A percentile compares a stretch with the other conserved stretches of the same genome.
Evolutionary conservation across 2,888 invertebrate genomes (phyloP).

Genomic region (Trachelus troglodyta): DNA sequence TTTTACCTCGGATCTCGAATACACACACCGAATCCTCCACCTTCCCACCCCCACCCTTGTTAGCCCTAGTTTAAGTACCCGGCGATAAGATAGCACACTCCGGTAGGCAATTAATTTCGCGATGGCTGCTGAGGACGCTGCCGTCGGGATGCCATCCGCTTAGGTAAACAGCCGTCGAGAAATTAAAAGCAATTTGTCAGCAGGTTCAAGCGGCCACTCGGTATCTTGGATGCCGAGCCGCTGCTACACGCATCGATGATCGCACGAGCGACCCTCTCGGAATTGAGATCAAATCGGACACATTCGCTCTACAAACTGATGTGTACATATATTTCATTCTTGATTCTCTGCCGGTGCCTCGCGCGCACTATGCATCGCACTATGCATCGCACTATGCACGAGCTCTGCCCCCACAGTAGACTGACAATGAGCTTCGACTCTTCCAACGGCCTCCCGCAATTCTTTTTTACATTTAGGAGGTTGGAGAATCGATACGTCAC

Average conservation of each 20-base stretch:
- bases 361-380: too few relatives aligned
- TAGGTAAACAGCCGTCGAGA: conserved; percentile 63
- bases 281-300: too few relatives aligned
- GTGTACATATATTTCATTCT: too few relatives aligned
- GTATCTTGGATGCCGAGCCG: conserved; percentile 14
- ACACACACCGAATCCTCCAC: too few relatives aligned
- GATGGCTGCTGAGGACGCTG: conserved; percentile 34
- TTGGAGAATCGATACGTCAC: conserved; percentile 11
- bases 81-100: conserved; percentile 63
- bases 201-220: conserved; percentile 25
- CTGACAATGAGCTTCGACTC: too few relatives aligned
- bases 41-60: not conserved
- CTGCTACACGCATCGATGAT: conserved; percentile 2
- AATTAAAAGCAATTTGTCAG: conserved; percentile 67
- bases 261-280: conserved; percentile 1
- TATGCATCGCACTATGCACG: too few relatives aligned
- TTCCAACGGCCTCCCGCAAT: too few relatives aligned
- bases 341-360: too few relatives aligned
- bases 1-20: too few relatives aligned
- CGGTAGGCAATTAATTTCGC: conserved; percentile 61
- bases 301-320: too few relatives aligned
- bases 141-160: conserved; percentile 27
- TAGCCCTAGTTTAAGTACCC: conserved; percentile 58
- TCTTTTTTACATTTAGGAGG: not conserved
- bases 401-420: too few relatives aligned